A percentile compares a stretch with the other conserved stretches of the same genome.
These are phyloP conservation scores for Meloidogyne hapla DNA, from an alignment of 1,140 invertebrate species.

Conservation along the genomic window DNA sequence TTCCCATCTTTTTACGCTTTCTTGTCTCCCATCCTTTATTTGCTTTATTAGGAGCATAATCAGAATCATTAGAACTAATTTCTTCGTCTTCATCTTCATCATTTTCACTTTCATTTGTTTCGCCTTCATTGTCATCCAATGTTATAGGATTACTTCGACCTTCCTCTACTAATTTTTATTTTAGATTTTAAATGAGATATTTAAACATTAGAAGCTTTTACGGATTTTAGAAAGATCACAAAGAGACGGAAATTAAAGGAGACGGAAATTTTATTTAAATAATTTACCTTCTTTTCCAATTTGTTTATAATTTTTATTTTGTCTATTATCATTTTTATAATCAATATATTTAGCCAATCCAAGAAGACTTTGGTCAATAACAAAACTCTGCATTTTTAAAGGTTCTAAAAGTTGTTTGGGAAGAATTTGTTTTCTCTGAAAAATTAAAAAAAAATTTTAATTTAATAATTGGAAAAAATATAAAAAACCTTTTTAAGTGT, in stretches of 20 bases:
- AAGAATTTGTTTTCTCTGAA: neutral
- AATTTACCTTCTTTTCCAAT: neutral
- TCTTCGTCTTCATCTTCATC: neutral
- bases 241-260: too few relatives aligned
- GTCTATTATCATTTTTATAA: neutral
- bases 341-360: conserved; percentile 1
- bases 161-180: neutral
- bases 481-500: neutral
- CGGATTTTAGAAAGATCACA: too few relatives aligned
- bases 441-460: neutral
- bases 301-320: neutral
- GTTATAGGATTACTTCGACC: neutral
- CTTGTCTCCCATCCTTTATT: neutral
- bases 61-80: neutral
- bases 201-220: too few relatives aligned
- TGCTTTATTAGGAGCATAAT: neutral
- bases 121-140: neutral
- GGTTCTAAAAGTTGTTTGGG: neutral
- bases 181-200: neutral
- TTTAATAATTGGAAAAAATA: too few relatives aligned
- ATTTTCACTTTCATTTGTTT: neutral
- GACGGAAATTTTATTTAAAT: neutral
- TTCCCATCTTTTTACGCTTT: neutral
- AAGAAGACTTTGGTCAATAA: neutral
- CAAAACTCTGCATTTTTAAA: neutral